Percentiles rank a stretch among this genome's conserved stretches.
These are phyloP conservation scores for Himalopsyche anomala DNA, from an alignment of 2,888 invertebrate genomes.

Conservation along the genomic window DNA sequence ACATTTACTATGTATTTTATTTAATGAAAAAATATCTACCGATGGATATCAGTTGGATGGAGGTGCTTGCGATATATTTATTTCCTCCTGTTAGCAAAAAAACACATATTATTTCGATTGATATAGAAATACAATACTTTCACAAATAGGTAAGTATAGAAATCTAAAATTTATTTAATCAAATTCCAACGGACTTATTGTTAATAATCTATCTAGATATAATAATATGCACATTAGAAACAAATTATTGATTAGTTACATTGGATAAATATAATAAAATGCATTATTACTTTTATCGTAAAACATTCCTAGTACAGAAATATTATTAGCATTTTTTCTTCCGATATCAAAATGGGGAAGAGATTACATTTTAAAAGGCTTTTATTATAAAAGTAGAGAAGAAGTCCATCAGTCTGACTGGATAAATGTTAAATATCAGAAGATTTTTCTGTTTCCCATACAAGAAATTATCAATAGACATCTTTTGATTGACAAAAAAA, in stretches of 20 bases:
- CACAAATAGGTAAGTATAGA: neutral
- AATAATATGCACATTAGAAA: constrained; percentile 24
- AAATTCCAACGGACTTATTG: neutral
- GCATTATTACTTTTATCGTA: constrained; percentile 21
- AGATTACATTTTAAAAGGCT: neutral
- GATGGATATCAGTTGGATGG: constrained; percentile 60
- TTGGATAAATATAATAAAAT: constrained; percentile 7
- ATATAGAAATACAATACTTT: constrained; percentile 10
- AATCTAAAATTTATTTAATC: constrained; percentile 28
- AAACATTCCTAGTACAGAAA: neutral
- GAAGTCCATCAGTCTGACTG: neutral
- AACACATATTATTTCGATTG: constrained; percentile 48
- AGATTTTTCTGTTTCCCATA: too few species aligned
- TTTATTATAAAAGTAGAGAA: neutral
- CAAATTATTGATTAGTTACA: constrained; percentile 39
- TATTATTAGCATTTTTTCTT: neutral
- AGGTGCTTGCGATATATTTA: constrained; percentile 63
- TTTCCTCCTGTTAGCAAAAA: constrained; percentile 65
- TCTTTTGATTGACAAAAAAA: too few species aligned
- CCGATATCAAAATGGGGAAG: neutral
- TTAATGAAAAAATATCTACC: constrained; percentile 62
- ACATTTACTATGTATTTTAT: constrained; percentile 41
- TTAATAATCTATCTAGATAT: constrained; percentile 18
- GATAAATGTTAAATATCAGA: too few species aligned
- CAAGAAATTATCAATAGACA: too few species aligned